Base-by-base conservation (phyloP, 2,888 invertebrate species). In the Lasioglossum morio region DNA sequence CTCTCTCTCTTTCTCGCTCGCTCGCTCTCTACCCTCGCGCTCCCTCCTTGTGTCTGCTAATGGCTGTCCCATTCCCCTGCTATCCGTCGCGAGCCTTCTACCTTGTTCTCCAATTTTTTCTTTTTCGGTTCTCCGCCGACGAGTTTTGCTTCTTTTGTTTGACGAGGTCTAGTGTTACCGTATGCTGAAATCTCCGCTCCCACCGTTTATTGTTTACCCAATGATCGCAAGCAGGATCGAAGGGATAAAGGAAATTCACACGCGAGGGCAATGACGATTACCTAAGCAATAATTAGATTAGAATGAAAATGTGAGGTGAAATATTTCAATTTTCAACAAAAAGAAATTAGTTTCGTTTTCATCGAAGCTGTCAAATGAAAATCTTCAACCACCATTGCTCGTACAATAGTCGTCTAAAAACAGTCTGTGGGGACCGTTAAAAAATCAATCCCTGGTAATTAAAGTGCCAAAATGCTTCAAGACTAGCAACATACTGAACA, bases 11-110 rank as follows among this genome's bases (percentile, higher is more conserved):
- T 3, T 34, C 3, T 48, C 48, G 19, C 19, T 48, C 48, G 5
- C 23, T 7, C 16, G 8, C 46, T 46, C 46, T 37, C 69, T 10
- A n/a, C 46, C 34, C 43, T 34, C 34, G 27, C 34, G 30, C 57
- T 14, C 30, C 23, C 43, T 48, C 43, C 57, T 72, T 57, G 37
- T 23, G 40, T 40, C 46, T 53, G 27, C 43, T 75, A 82, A 82
- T 82, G 82, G 74, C 72, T 63, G 57, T 16, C 43, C 63, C 19
- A 19, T 70, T 80, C 48, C 53, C 43, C 73, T 72, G 3, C 53
- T 43, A 12, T 14, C 37, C 40, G n/a, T 10, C 19, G 4, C 57
- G 37, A 27, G 12, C 40, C 30, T 30, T 63, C 30, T 63, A 57
- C 57, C 57, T 30, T 16, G 16, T 16, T 37, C n/a, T 70, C 19